A percentile compares a stretch with the other conserved stretches of the same genome.
These are phyloP conservation scores for Aphelenchoides besseyi DNA, from an alignment of 1,140 invertebrate genomes.

Conservation along the genomic window DNA sequence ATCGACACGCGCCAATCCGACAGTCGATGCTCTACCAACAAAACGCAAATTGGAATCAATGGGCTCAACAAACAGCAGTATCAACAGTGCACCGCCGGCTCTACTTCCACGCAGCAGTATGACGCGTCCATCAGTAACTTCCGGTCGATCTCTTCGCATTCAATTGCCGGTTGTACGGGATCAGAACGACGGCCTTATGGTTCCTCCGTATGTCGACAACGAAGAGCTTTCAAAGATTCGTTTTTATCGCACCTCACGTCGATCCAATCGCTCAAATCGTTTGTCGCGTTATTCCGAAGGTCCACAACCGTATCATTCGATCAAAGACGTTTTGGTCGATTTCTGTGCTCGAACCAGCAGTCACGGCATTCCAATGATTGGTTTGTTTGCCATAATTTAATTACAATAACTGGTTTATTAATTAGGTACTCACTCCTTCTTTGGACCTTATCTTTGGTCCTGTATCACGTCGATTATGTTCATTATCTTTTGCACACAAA, in stretches of 20 bases:
- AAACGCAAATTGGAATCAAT: neutral
- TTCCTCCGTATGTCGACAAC: neutral
- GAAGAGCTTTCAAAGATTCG: conserved; percentile 15
- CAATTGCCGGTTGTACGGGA: conserved; percentile 4
- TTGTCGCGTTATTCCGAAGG: conserved; percentile 22
- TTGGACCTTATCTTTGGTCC: conserved; percentile 55
- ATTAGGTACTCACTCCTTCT: conserved; percentile 58
- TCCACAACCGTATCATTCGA: conserved; percentile 46
- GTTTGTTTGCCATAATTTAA: conserved; percentile 36
- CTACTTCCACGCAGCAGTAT: neutral
- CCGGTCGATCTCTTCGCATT: conserved; percentile 19
- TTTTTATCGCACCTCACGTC: conserved; percentile 2
- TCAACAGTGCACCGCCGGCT: neutral
- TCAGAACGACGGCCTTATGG: neutral
- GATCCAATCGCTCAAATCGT: conserved; percentile 13
- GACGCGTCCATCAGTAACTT: neutral
- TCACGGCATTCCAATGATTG: conserved; percentile 62
- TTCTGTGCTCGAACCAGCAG: conserved; percentile 60
- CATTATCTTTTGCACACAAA: conserved; percentile 53
- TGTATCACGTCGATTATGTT: conserved; percentile 50
- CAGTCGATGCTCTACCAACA: neutral
- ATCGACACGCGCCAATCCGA: neutral
- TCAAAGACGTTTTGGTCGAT: conserved; percentile 52
- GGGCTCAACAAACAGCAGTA: neutral
- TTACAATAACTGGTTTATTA: conserved; percentile 1